These are phyloP conservation scores for Argentina silus DNA, from an alignment of 2,797 vertebrate species.

Conservation along the genomic window DNA sequence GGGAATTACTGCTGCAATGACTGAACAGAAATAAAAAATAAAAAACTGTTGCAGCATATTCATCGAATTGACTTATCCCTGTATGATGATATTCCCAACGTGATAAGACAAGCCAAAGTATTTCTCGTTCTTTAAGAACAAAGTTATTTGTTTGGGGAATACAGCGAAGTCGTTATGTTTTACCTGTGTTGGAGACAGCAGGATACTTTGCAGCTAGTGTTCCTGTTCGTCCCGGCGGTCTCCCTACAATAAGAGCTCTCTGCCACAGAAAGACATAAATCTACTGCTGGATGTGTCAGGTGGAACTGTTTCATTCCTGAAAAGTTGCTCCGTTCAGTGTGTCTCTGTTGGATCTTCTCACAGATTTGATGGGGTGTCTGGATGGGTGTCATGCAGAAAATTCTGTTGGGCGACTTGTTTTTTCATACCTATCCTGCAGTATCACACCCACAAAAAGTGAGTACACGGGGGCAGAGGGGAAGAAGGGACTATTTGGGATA, in stretches of 20 bases:
- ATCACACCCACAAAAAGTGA: no score
- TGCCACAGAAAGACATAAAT: slow-evolving; percentile 20
- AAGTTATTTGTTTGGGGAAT: slow-evolving; percentile 31
- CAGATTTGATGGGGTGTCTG: neutral
- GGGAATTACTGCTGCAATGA: neutral
- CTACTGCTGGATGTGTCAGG: slow-evolving; percentile 8
- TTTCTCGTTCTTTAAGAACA: slow-evolving; percentile 22
- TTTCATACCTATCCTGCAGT: no score
- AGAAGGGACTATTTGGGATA: neutral
- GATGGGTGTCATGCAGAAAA: slow-evolving; percentile 19
- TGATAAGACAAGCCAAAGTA: slow-evolving; percentile 13
- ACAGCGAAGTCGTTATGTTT: slow-evolving; percentile 28
- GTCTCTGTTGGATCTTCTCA: neutral
- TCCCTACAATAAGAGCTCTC: slow-evolving; percentile 6
- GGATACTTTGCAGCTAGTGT: slow-evolving; percentile 31
- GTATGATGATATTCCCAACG: neutral
- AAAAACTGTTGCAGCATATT: neutral
- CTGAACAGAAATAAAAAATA: neutral
- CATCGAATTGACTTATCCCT: neutral
- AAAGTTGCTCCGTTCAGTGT: neutral
- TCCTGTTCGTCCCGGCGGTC: slow-evolving; percentile 24
- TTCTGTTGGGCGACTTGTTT: no score
- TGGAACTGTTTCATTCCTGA: slow-evolving; percentile 17
- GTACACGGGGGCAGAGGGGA: neutral
- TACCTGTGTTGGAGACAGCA: slow-evolving; percentile 22